Evolutionary conservation across 2,113 vertebrate species (phyloP).

Genomic region (Sinocyclocheilus maitianheensis): DNA sequence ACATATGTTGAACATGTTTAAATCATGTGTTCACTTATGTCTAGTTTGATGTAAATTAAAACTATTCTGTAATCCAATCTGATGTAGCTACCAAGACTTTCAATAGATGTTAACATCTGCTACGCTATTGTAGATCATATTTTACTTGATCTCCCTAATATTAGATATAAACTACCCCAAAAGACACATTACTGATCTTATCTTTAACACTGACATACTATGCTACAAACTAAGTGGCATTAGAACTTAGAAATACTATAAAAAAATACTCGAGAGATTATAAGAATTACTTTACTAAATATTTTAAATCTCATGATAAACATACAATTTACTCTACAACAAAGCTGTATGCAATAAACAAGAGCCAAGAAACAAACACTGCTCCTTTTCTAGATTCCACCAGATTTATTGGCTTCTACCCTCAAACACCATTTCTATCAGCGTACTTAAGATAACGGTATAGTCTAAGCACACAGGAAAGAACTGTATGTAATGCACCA

Average conservation of each 20-base stretch:
- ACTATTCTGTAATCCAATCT: background rate
- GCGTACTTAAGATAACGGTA: background rate
- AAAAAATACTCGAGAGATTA: background rate
- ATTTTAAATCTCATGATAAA: background rate
- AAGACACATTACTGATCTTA: background rate
- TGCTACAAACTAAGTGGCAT: background rate
- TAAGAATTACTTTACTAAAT: background rate
- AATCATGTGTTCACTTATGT: background rate
- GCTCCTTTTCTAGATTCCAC: background rate
- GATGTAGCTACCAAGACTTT: background rate
- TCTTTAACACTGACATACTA: background rate
- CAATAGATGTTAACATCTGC: background rate
- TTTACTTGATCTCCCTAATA: background rate
- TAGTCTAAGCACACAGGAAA: background rate
- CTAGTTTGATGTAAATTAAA: background rate
- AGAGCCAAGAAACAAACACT: background rate
- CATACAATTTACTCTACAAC: background rate
- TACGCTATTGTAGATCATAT: background rate
- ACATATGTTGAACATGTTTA: background rate
- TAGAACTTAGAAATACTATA: background rate
- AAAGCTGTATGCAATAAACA: background rate
- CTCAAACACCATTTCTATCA: background rate
- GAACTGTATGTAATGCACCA: slow-evolving; percentile 34
- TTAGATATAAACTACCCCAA: background rate
- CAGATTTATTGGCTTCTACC: background rate